Evolutionary conservation across 1,140 invertebrate species (phyloP).

Genomic region (Zophobas atratus): DNA sequence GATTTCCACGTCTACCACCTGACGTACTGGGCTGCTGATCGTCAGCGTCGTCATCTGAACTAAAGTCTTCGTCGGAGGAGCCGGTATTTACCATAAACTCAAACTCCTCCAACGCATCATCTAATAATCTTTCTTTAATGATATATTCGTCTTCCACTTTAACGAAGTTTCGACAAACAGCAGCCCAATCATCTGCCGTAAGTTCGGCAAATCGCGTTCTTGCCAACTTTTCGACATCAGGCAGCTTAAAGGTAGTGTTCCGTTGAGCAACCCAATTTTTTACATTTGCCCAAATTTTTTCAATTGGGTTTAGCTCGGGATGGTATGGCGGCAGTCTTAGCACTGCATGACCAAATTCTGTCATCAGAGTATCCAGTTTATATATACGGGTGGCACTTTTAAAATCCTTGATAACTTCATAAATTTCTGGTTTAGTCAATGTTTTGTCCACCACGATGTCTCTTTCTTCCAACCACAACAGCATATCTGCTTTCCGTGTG

Average conservation of each 20-base stretch:
- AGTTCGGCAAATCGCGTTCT: slow-evolving; percentile 4
- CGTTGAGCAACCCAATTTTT: slow-evolving; percentile 61
- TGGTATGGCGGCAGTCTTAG: slow-evolving; percentile 29
- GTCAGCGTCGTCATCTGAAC: too few relatives aligned
- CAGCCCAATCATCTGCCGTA: neutral
- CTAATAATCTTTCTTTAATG: slow-evolving; percentile 26
- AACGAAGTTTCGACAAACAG: slow-evolving; percentile 9
- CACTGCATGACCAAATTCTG: slow-evolving; percentile 51
- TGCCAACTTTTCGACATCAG: slow-evolving; percentile 43
- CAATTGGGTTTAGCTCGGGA: slow-evolving; percentile 65
- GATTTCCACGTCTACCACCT: too few relatives aligned
- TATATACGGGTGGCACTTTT: slow-evolving; percentile 19
- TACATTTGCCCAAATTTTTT: slow-evolving; percentile 63
- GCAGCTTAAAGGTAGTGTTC: slow-evolving; percentile 56
- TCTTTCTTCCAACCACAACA: slow-evolving; percentile 56
- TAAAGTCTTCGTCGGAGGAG: too few relatives aligned
- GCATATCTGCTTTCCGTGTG: slow-evolving; percentile 58
- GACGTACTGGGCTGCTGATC: too few relatives aligned
- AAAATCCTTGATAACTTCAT: slow-evolving; percentile 30
- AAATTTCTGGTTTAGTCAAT: slow-evolving; percentile 41
- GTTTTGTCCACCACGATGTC: slow-evolving; percentile 46
- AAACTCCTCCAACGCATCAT: neutral
- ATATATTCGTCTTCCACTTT: slow-evolving; percentile 34
- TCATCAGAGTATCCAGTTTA: slow-evolving; percentile 48
- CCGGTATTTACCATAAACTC: neutral